A percentile compares a stretch with the other conserved stretches of the same genome.
Conservation (phyloP, 2,888 invertebrate genomes). For the Octonoba sinensis region DNA sequence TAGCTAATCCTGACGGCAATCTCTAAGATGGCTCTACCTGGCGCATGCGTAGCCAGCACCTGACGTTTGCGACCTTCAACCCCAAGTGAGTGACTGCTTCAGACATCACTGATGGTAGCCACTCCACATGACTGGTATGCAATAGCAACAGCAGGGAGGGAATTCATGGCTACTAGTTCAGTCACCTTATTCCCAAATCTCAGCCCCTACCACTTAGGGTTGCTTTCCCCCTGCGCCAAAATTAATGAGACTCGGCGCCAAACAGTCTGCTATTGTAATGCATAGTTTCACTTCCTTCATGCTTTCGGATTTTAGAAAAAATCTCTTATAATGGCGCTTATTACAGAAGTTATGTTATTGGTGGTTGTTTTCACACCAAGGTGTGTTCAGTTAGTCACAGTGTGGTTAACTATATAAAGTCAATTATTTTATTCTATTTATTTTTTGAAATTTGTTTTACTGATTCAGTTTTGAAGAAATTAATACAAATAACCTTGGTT, state of each 20-base stretch:
- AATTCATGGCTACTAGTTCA: constrained; percentile 52
- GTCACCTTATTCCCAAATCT: constrained; percentile 27
- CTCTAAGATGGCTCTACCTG: background rate
- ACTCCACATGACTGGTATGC: constrained; percentile 35
- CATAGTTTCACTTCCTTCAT: too few species aligned
- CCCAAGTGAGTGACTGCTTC: constrained; percentile 40
- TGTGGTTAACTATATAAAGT: too few species aligned
- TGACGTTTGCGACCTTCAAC: constrained; percentile 45
- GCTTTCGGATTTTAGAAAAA: too few species aligned
- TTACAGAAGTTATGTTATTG: too few species aligned
- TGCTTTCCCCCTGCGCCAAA: constrained; percentile 29
- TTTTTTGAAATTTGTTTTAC: too few species aligned
- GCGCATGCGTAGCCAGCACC: constrained; percentile 39
- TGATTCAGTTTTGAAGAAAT: too few species aligned
- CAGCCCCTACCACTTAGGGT: constrained; percentile 18
- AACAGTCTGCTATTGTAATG: constrained; percentile 13
- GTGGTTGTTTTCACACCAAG: too few species aligned
- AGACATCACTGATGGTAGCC: constrained; percentile 41
- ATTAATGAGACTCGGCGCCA: constrained; percentile 36
- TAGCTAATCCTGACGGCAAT: constrained; percentile 6
- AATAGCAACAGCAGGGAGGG: constrained; percentile 45
- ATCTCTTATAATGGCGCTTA: too few species aligned
- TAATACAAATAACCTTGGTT: too few species aligned
- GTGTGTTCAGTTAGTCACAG: too few species aligned
- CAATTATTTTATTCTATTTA: too few species aligned